These are phyloP conservation scores for Melanotaenia parkinsoni DNA, from an alignment of 2,797 vertebrate genomes.

Conservation along the genomic window DNA sequence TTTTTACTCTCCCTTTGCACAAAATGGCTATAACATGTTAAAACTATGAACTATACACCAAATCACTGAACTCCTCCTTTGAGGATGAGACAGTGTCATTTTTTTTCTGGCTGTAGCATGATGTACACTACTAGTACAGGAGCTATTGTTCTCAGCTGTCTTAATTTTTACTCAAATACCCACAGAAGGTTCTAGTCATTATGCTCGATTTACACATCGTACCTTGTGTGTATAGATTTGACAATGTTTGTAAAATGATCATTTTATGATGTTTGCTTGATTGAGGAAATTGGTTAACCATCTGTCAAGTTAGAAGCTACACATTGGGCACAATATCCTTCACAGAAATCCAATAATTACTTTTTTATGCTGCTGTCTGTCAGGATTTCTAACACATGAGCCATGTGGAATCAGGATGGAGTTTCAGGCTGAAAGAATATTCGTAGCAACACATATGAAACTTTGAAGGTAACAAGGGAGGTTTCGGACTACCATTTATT, in stretches of 20 bases:
- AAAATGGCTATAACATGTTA: slow-evolving; percentile 25
- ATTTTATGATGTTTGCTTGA: neutral
- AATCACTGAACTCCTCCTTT: slow-evolving; percentile 9
- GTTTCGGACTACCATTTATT: slow-evolving; percentile 8
- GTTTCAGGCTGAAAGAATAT: slow-evolving; percentile 8
- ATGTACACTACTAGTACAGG: neutral
- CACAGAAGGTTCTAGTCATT: neutral
- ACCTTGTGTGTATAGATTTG: neutral
- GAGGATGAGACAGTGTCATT: slow-evolving; percentile 4
- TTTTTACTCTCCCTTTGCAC: slow-evolving; percentile 49
- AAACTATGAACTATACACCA: slow-evolving; percentile 11
- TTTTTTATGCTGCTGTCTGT: neutral
- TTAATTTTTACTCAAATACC: slow-evolving; percentile 1
- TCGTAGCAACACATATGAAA: neutral
- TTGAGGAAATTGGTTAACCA: slow-evolving; percentile 1
- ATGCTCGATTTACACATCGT: neutral
- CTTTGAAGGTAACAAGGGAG: slow-evolving; percentile 2
- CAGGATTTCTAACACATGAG: slow-evolving; percentile 20
- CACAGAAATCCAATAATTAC: slow-evolving; percentile 16
- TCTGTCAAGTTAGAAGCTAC: slow-evolving; percentile 1
- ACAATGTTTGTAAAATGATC: neutral
- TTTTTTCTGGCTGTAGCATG: slow-evolving; percentile 15
- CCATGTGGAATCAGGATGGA: slow-evolving; percentile 22
- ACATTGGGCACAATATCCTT: neutral
- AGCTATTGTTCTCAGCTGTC: neutral